Evolutionary conservation across 2,113 vertebrate species (phyloP).

Genomic region (Pelvicachromis taeniatus): DNA sequence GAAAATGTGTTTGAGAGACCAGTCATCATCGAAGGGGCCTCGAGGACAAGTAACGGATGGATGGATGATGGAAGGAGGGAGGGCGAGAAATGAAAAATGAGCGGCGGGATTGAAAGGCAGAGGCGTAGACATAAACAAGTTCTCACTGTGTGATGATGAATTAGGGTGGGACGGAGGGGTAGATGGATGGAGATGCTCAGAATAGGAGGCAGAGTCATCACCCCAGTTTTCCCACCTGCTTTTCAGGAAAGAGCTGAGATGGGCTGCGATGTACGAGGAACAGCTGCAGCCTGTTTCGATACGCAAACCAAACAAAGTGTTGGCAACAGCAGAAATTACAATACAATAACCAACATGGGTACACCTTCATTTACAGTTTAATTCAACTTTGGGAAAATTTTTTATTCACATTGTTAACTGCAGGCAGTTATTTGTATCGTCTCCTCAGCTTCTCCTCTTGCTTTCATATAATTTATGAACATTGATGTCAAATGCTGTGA

Average conservation of each 20-base stretch:
- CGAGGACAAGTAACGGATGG: constrained; percentile 50
- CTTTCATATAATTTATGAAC: constrained; percentile 13
- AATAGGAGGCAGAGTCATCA: neutral
- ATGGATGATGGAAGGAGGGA: constrained; percentile 7
- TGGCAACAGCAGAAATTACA: neutral
- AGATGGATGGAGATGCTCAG: constrained; percentile 21
- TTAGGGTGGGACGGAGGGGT: neutral
- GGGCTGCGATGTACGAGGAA: neutral
- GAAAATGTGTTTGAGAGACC: constrained; percentile 22
- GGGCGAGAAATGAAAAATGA: constrained; percentile 13
- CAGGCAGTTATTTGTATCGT: neutral
- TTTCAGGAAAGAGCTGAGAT: neutral
- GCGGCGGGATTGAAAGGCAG: constrained; percentile 15
- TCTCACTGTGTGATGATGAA: constrained; percentile 26
- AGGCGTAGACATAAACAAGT: constrained; percentile 36
- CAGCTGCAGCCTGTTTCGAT: neutral
- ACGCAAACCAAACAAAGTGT: neutral
- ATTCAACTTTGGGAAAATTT: neutral
- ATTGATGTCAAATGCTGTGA: neutral
- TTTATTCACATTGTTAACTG: neutral
- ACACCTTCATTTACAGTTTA: neutral
- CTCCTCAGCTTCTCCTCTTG: neutral
- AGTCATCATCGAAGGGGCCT: constrained; percentile 66
- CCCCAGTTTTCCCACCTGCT: neutral
- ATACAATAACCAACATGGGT: neutral